Evolutionary conservation across 1,140 invertebrate genomes (phyloP).

Genomic region (Reticulitermes speratus): DNA sequence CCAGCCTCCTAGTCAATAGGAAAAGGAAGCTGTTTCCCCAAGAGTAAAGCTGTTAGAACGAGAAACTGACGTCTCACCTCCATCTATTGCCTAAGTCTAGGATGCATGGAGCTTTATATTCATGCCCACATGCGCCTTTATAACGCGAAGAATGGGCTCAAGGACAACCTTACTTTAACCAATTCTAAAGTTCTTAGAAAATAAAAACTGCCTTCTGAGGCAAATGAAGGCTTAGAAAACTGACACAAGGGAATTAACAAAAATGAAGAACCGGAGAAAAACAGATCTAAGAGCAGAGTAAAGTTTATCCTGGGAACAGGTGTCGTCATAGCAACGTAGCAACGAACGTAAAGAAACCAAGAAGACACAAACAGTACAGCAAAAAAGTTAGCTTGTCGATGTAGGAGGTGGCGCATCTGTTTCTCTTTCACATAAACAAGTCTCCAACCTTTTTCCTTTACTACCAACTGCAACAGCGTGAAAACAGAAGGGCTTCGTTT

Average conservation of each 20-base stretch:
- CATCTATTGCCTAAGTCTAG: no score
- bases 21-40: no score
- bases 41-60: no score
- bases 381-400: slow-evolving; percentile 12
- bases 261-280: not conserved
- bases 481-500: slow-evolving; percentile 11
- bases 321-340: slow-evolving; percentile 30
- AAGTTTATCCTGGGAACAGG: slow-evolving; percentile 29
- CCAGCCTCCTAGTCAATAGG: no score
- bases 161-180: no score
- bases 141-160: no score
- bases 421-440: slow-evolving; percentile 12
- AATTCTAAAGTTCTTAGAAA: no score
- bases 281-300: not conserved
- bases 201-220: no score
- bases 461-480: slow-evolving; percentile 9
- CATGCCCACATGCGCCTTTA: no score
- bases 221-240: not conserved
- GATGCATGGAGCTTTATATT: no score
- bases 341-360: not conserved
- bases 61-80: no score
- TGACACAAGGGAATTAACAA: not conserved
- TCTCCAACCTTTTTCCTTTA: not conserved
- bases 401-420: slow-evolving; percentile 3
- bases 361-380: not conserved